Percentiles rank a stretch among this genome's conserved stretches.
phyloP scores from a whole-genome alignment of 1,140 invertebrate genomes.

The Drosophila saltans region DNA sequence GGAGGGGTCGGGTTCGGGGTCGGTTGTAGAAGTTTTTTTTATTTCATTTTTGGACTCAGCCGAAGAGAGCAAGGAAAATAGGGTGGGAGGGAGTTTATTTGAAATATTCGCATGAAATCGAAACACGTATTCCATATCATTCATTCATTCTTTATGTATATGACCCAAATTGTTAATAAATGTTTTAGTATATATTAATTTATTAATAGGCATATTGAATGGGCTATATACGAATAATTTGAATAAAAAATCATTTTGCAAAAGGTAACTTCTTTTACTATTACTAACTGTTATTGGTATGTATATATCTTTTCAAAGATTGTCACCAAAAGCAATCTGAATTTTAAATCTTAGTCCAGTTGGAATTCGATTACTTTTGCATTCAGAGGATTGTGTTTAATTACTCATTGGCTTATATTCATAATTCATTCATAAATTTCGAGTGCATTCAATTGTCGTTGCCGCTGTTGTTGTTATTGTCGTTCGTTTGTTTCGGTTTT shows the following conservation, averaged over 20 bases:
- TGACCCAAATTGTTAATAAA: not conserved
- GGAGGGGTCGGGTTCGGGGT: not conserved
- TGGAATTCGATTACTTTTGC: too few species aligned
- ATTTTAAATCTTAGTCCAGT: too few species aligned
- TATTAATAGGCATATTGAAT: not conserved
- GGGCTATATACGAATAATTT: too few species aligned
- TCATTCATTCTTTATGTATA: not conserved
- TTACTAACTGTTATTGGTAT: too few species aligned
- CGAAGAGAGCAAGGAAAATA: not conserved
- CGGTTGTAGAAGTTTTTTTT: not conserved
- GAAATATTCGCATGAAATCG: not conserved
- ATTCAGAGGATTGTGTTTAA: not conserved
- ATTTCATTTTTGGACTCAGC: not conserved
- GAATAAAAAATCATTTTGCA: too few species aligned
- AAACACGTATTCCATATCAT: not conserved
- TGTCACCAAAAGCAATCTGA: too few species aligned
- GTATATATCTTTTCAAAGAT: too few species aligned
- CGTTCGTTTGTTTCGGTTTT: not conserved
- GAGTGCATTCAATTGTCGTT: slow-evolving; percentile 1
- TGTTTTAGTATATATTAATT: not conserved
- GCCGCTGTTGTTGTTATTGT: too few species aligned
- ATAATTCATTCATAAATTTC: not conserved
- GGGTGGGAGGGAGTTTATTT: not conserved
- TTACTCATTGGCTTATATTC: not conserved
- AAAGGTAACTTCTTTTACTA: too few species aligned